Evolutionary conservation across 2,113 vertebrate species (phyloP), one percentile per base, ranked within the genome.

Genomic region (Oriolus oriolus): DNA sequence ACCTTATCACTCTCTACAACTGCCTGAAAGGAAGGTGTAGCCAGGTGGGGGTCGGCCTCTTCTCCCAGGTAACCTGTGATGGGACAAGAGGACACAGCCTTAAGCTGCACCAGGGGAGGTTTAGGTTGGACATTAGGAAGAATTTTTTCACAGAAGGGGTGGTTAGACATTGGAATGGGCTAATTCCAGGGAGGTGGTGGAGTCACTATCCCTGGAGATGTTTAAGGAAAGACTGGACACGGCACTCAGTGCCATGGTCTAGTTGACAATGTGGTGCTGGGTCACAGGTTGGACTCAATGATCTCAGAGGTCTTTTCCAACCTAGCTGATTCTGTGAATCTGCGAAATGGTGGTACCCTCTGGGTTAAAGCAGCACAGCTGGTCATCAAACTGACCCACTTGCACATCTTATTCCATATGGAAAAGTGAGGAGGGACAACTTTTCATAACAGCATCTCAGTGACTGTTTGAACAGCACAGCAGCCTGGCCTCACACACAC

Each of bases 91-190:
- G 56, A 50, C 11, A 13, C 6, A 19, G 7, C 16, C 33, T 50
- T 24, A 52, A 49, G 2, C 27, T 39, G 23, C 0, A 0, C 13
- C 6, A 17, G 16, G 3, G 3, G 9, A 42, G 11, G 14, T 49
- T 64, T 31, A 35, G 14, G 3, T 15, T 31, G 49, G 21, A 27
- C 17, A 49, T 80, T 22, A n/a, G 24, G 20, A 63, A 54, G 20
- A 56, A 42, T 31, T 80, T 37, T 17, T 64, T 27, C 42, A 50
- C 31, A 35, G 26, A 41, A 56, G 8, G 20, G 14, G 14, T 35
- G 11, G 3, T 18, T 10, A 47, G 16, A 42, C 2, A 13, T 31
- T 56, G 21, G 8, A 88, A 56, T 35, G 31, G 14, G 22, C 11
- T 64, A 9, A n/a, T n/a, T 21, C 66, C 5, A 49, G 16, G 9